These are phyloP conservation scores for Urocynchramus pylzowi DNA, from an alignment of 2,113 vertebrate species.

Conservation along the genomic window DNA sequence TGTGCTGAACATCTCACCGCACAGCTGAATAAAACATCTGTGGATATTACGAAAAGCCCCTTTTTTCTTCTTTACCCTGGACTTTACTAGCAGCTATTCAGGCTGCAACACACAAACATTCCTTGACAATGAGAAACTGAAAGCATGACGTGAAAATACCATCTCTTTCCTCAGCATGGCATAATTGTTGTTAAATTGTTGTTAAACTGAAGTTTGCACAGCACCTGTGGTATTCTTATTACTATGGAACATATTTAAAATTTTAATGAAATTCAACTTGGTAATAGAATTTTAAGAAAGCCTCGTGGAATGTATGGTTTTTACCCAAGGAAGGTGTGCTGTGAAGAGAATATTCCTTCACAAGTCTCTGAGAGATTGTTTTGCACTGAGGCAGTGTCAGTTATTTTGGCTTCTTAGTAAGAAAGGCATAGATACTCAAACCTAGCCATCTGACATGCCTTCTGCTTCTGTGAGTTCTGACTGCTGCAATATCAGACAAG, in stretches of 20 bases:
- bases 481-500: neutral
- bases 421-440: neutral
- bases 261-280: neutral
- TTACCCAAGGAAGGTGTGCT: neutral
- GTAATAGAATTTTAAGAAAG: neutral
- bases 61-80: no score
- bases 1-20: no score
- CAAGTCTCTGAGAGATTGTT: neutral
- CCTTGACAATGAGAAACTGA: neutral
- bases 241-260: neutral
- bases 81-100: no score
- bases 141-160: neutral
- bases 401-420: neutral
- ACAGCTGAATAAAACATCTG: no score
- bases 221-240: neutral
- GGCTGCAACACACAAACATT: neutral
- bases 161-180: neutral
- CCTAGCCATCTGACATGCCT: neutral
- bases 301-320: accelerated
- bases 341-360: neutral
- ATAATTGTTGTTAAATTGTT: neutral
- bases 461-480: neutral
- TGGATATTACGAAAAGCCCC: no score
- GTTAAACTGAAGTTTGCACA: neutral
- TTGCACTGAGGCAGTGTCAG: accelerated